Percentiles rank a stretch among this genome's conserved stretches.
Evolutionary conservation across 2,888 invertebrate species (phyloP).

Genomic region (Lycophotia porphyrea): DNA sequence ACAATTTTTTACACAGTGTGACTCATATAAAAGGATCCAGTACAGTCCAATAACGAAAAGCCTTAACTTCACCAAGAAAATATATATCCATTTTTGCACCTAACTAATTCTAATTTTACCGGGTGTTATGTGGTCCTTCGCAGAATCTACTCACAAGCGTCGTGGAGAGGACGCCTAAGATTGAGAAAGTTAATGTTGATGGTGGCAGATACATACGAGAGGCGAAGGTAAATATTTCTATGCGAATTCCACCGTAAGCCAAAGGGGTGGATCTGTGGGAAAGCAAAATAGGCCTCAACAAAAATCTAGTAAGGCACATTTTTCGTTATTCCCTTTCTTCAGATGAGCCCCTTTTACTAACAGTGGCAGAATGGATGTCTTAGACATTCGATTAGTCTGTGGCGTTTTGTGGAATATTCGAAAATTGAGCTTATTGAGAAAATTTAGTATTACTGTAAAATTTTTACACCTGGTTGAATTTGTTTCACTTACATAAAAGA

Average conservation of each 20-base stretch:
- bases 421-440: background rate
- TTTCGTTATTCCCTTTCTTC: background rate
- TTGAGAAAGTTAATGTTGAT: conserved; percentile 98
- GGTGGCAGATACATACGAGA: conserved; percentile 99
- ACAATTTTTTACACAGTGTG: conserved; percentile 23
- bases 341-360: background rate
- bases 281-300: background rate
- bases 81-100: conserved; percentile 39
- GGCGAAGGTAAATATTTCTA: conserved; percentile 96
- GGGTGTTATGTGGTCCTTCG: conserved; percentile 83
- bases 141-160: conserved; percentile 98
- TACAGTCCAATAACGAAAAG: conserved; percentile 28
- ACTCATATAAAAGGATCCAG: conserved; percentile 13
- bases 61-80: conserved; percentile 38
- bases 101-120: conserved; percentile 59
- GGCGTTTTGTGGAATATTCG: conserved; percentile 69
- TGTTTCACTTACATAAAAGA: conserved; percentile 6
- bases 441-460: background rate
- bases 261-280: background rate
- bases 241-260: conserved; percentile 14
- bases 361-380: conserved; percentile 37
- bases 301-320: background rate
- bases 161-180: conserved; percentile 97
- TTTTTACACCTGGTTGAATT: conserved; percentile 18
- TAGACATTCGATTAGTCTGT: conserved; percentile 64